Percentiles rank a stretch among this genome's conserved stretches.
phyloP scores from a whole-genome alignment of 2,797 vertebrate species.

The Lates japonicus region DNA sequence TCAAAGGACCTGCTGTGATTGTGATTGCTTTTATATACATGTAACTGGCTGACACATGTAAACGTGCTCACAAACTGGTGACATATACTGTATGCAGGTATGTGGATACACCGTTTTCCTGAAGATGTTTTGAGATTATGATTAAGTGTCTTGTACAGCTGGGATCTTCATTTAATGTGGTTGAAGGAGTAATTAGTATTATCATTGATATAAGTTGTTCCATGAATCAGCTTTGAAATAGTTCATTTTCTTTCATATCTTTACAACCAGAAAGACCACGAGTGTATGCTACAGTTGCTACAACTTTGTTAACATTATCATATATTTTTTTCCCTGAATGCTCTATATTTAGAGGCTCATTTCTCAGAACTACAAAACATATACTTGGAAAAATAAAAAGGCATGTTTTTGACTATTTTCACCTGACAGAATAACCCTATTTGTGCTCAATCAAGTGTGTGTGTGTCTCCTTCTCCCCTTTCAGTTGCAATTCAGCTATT shows the following conservation, averaged over 20 bases:
- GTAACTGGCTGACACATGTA: no score
- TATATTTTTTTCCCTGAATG: conserved; percentile 4
- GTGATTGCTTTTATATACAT: no score
- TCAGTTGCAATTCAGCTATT: conserved; percentile 49
- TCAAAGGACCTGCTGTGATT: no score
- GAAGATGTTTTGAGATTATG: neutral
- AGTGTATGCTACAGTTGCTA: neutral
- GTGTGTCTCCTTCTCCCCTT: conserved; percentile 38
- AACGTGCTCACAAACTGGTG: no score
- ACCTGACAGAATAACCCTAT: conserved; percentile 41
- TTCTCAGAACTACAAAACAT: conserved; percentile 27
- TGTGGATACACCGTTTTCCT: no score
- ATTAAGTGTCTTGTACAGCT: neutral
- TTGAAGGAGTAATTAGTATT: neutral
- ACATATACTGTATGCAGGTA: no score
- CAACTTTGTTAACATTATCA: neutral
- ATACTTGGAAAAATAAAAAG: conserved; percentile 29
- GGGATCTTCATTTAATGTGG: neutral
- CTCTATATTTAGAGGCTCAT: neutral
- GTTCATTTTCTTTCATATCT: neutral
- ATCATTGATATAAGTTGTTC: neutral
- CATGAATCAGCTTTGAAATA: neutral
- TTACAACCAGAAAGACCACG: neutral
- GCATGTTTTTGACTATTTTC: conserved; percentile 27
- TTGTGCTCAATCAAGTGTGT: conserved; percentile 56